Conservation (phyloP, 2,797 vertebrate genomes). For the Siniperca undulata region DNA sequence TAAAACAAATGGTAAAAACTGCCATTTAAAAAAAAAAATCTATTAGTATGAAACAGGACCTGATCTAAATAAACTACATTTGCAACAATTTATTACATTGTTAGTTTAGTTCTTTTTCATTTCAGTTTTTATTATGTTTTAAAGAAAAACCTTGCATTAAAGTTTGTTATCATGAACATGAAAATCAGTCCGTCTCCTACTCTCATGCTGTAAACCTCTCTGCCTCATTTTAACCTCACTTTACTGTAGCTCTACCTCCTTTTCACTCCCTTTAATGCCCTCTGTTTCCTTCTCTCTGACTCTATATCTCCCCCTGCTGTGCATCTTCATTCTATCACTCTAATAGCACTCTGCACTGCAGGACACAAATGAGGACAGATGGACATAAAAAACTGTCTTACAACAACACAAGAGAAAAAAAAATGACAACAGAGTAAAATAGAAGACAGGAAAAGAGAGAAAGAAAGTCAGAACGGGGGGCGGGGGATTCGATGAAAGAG, state of each 20-base stretch:
- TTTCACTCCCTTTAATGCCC: constrained; percentile 20
- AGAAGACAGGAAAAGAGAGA: background rate
- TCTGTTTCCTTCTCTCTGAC: constrained; percentile 13
- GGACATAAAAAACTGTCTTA: constrained; percentile 34
- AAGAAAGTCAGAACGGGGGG: background rate
- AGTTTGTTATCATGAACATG: background rate
- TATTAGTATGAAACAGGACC: background rate
- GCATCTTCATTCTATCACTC: constrained; percentile 51
- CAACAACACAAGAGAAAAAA: background rate
- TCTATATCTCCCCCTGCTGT: constrained; percentile 65
- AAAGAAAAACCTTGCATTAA: background rate
- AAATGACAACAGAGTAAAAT: background rate
- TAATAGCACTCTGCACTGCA: constrained; percentile 45
- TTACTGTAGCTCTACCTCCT: background rate
- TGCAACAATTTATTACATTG: background rate
- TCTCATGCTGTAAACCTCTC: background rate
- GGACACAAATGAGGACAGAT: constrained; percentile 61
- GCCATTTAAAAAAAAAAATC: background rate
- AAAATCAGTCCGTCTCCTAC: background rate
- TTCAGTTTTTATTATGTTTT: background rate
- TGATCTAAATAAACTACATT: background rate
- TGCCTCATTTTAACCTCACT: background rate
- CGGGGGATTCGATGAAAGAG: background rate
- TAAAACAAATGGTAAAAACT: background rate
- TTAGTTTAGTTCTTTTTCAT: background rate